A percentile compares a stretch with the other conserved stretches of the same genome.
These are phyloP conservation scores for Copidosoma floridanum DNA, from an alignment of 1,140 invertebrate genomes.

Conservation along the genomic window DNA sequence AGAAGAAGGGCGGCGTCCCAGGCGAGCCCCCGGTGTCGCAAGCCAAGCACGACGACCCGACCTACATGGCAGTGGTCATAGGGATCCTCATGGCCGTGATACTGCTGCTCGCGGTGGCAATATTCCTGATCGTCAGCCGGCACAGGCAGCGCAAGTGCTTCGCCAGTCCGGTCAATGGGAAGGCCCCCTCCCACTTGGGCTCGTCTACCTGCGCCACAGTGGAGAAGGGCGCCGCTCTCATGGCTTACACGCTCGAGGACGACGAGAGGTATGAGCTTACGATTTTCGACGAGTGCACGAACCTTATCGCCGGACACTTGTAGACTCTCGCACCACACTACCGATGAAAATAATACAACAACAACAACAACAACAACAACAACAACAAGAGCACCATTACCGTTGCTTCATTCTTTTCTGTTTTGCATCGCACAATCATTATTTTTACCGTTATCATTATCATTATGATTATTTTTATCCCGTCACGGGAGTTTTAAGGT, in stretches of 20 bases:
- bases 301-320: slow-evolving; percentile 9
- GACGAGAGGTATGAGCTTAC: slow-evolving; percentile 48
- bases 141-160: slow-evolving; percentile 77
- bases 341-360: no score
- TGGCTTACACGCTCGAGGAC: slow-evolving; percentile 55
- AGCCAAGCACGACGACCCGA: slow-evolving; percentile 69
- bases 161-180: slow-evolving; percentile 69
- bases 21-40: slow-evolving; percentile 63
- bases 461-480: no score
- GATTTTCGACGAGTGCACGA: slow-evolving; percentile 23
- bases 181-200: slow-evolving; percentile 55
- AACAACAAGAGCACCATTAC: no score
- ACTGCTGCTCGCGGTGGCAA: slow-evolving; percentile 69
- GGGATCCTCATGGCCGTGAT: slow-evolving; percentile 78
- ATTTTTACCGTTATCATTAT: no score
- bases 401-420: no score
- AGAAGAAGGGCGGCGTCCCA: slow-evolving; percentile 54
- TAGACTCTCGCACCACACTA: no score
- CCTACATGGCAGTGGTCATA: slow-evolving; percentile 79
- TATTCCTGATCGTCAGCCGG: slow-evolving; percentile 75
- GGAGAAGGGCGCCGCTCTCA: slow-evolving; percentile 54
- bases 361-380: no score
- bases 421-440: no score
- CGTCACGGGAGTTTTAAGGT: no score
- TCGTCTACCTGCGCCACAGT: slow-evolving; percentile 58